Evolutionary conservation across 2,888 invertebrate genomes (phyloP).

Genomic region (Ophion ventricosus): DNA sequence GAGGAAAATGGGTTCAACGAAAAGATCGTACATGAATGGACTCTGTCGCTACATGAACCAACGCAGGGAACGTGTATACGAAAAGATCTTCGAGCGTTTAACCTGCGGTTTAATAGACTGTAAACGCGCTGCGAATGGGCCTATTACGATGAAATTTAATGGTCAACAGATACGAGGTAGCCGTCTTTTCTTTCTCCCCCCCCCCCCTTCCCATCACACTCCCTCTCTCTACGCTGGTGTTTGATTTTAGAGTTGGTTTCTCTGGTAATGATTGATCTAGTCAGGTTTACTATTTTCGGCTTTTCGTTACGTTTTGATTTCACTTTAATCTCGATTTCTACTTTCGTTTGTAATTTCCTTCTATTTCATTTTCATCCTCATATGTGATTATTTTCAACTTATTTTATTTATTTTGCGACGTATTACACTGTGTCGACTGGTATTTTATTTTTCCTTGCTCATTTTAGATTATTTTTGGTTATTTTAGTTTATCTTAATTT

Average conservation of each 20-base stretch:
- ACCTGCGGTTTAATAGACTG: conserved; percentile 70
- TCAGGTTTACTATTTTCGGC: too few relatives aligned
- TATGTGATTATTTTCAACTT: too few relatives aligned
- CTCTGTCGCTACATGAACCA: conserved; percentile 35
- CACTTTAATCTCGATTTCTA: too few relatives aligned
- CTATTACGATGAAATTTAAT: conserved; percentile 76
- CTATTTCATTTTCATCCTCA: too few relatives aligned
- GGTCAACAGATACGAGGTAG: conserved; percentile 75
- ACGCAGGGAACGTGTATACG: conserved; percentile 43
- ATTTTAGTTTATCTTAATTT: too few relatives aligned
- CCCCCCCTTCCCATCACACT: neutral
- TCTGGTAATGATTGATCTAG: too few relatives aligned
- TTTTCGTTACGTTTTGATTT: too few relatives aligned
- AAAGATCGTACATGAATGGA: conserved; percentile 51
- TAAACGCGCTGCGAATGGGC: conserved; percentile 71
- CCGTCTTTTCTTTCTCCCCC: neutral
- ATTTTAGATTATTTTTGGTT: too few relatives aligned
- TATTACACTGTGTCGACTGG: too few relatives aligned
- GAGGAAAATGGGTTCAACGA: conserved; percentile 17
- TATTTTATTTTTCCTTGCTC: too few relatives aligned
- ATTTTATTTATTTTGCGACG: too few relatives aligned
- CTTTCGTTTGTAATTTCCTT: too few relatives aligned
- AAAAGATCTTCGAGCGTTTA: conserved; percentile 65
- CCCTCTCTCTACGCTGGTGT: neutral
- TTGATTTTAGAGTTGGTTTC: neutral